Conservation (phyloP, 2,797 vertebrate species). For the Muscicapa comitata region DNA sequence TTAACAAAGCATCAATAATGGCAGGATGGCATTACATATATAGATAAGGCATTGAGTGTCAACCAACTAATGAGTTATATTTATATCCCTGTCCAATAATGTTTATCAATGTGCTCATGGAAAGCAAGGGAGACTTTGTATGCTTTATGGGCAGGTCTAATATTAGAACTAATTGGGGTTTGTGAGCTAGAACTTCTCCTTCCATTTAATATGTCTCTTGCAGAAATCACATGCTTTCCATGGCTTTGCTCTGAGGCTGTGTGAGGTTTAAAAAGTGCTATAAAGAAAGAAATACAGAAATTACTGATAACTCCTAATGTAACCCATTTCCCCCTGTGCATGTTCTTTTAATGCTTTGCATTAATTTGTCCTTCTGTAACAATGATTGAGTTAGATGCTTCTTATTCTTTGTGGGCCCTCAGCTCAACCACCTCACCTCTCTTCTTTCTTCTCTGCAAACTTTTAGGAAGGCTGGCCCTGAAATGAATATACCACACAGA, state of each 20-base stretch:
- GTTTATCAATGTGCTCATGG: constrained; percentile 38
- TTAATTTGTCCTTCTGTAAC: not conserved
- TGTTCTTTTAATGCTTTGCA: not conserved
- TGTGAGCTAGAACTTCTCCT: constrained; percentile 42
- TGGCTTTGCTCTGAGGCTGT: not conserved
- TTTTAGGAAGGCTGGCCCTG: not conserved
- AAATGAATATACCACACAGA: not conserved
- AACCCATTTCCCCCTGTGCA: not conserved
- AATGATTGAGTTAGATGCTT: not conserved
- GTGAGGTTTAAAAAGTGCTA: not conserved
- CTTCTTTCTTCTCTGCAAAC: not conserved
- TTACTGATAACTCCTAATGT: not conserved
- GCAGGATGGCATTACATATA: constrained; percentile 11
- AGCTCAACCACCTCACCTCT: not conserved
- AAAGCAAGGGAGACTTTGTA: constrained; percentile 26
- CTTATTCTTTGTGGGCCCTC: not conserved
- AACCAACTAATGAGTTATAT: constrained; percentile 58
- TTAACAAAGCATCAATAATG: constrained; percentile 61
- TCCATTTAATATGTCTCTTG: constrained; percentile 22
- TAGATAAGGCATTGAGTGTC: constrained; percentile 34
- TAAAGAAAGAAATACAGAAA: not conserved
- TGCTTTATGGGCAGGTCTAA: constrained; percentile 40
- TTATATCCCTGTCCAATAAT: constrained; percentile 49
- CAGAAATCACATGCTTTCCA: not conserved
- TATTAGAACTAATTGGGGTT: constrained; percentile 53